Percentiles rank a stretch among this genome's conserved stretches.
phyloP scores from a whole-genome alignment of 1,140 invertebrate genomes.

The Gryon sp. region DNA sequence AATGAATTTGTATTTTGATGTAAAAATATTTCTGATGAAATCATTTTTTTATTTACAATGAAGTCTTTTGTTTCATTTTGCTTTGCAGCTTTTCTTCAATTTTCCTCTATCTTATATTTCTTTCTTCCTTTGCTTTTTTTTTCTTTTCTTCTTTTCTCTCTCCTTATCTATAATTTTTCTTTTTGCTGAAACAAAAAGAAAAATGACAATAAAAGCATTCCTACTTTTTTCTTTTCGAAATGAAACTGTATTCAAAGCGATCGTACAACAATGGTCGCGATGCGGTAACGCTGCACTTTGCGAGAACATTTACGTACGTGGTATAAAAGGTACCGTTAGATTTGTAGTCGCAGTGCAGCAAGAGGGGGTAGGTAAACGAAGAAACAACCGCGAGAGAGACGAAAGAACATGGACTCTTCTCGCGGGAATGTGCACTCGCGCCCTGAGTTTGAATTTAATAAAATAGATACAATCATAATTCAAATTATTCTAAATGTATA shows the following conservation, averaged over 20 bases:
- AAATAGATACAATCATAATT: background rate
- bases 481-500: background rate
- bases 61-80: slow-evolving; percentile 15
- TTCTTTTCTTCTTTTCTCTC: slow-evolving; percentile 4
- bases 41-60: too few species aligned
- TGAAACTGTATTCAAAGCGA: slow-evolving; percentile 57
- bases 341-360: slow-evolving; percentile 58
- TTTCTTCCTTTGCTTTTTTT: background rate
- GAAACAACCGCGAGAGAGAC: slow-evolving; percentile 39
- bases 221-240: slow-evolving; percentile 49
- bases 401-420: slow-evolving; percentile 51
- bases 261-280: slow-evolving; percentile 63
- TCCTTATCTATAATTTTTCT: slow-evolving; percentile 3
- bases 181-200: slow-evolving; percentile 25
- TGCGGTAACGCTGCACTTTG: slow-evolving; percentile 60
- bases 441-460: slow-evolving; percentile 12
- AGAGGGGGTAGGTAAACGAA: slow-evolving; percentile 32
- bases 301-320: slow-evolving; percentile 70
- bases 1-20: too few species aligned
- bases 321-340: slow-evolving; percentile 75
- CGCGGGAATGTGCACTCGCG: slow-evolving; percentile 49
- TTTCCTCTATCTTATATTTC: too few species aligned
- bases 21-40: too few species aligned
- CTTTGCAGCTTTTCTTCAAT: background rate
- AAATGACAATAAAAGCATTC: slow-evolving; percentile 43